Conservation (phyloP, 2,113 vertebrate genomes). For the Apus apus region DNA sequence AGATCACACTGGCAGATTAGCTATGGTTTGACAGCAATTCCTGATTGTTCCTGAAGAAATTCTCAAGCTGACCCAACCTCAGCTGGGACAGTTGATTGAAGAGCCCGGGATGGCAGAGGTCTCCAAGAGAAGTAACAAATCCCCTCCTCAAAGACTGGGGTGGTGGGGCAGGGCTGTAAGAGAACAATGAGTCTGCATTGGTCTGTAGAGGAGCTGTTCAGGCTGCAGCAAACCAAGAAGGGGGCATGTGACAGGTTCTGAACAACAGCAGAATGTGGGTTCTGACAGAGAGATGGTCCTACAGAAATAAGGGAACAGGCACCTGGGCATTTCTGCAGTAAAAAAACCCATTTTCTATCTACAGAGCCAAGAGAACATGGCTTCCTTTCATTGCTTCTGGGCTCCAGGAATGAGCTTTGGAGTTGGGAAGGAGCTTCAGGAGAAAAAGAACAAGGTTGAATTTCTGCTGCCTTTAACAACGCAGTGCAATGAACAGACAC, state of each 20-base stretch:
- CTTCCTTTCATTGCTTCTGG: background rate
- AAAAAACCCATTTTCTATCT: background rate
- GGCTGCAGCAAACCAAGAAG: background rate
- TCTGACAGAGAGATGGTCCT: background rate
- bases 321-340: background rate
- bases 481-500: background rate
- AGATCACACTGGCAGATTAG: background rate
- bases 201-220: background rate
- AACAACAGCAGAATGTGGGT: background rate
- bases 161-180: accelerated
- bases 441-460: background rate
- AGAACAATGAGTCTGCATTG: accelerated
- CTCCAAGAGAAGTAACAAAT: background rate
- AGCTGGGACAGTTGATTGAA: background rate
- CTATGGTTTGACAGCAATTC: accelerated
- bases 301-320: background rate
- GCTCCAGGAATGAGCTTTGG: background rate
- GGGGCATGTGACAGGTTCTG: too few relatives aligned
- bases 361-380: background rate
- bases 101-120: accelerated
- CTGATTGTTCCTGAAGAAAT: background rate
- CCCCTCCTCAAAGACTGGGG: accelerated
- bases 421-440: background rate
- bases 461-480: background rate
- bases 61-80: background rate